phyloP scores from a whole-genome alignment of 2,113 vertebrate species.

The Egretta garzetta region DNA sequence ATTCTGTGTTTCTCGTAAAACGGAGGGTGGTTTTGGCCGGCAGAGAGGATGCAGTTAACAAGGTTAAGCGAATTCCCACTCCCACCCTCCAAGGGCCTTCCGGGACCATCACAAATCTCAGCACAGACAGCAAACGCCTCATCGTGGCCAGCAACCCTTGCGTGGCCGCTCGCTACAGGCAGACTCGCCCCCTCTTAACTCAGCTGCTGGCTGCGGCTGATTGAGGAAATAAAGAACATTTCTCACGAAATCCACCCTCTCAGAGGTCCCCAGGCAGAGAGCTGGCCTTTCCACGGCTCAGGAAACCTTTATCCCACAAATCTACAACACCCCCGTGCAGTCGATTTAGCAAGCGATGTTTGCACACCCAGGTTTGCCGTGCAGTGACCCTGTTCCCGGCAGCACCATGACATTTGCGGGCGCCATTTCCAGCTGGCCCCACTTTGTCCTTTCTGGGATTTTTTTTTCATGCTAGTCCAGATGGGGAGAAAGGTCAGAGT shows the following conservation, averaged over 20 bases:
- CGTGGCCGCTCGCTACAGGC: not conserved
- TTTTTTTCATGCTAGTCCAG: not conserved
- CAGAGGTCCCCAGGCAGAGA: not conserved
- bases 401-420: not conserved
- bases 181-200: not conserved
- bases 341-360: not conserved
- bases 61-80: not conserved
- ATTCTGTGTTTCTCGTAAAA: not conserved
- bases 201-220: not conserved
- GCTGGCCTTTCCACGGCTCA: not conserved
- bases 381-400: not conserved
- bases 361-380: not conserved
- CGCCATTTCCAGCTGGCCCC: not conserved
- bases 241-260: not conserved
- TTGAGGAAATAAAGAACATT: conserved; percentile 25
- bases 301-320: not conserved
- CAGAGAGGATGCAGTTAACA: not conserved
- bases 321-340: not conserved
- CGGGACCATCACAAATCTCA: not conserved
- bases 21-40: not conserved
- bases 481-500: not conserved
- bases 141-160: not conserved
- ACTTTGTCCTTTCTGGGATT: not conserved
- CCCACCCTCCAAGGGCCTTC: conserved; percentile 34
- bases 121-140: not conserved